Conservation (phyloP, 2,113 vertebrate genomes). For the Stigmatopora argus region DNA sequence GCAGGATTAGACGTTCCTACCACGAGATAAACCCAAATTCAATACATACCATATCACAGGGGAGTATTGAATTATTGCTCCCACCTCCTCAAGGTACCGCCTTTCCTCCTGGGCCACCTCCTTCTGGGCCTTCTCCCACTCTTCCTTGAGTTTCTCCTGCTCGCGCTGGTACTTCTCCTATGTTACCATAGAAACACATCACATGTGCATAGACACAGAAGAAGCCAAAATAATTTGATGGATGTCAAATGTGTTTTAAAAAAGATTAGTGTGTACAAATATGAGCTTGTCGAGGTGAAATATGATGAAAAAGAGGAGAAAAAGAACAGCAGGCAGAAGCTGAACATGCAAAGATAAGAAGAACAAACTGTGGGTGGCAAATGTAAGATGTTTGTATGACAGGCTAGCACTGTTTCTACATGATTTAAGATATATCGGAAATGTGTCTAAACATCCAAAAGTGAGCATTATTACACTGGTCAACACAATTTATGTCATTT, state of each 20-base stretch:
- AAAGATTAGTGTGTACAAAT: background rate
- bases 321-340: slow-evolving; percentile 28
- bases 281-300: slow-evolving; percentile 13
- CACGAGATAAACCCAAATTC: background rate
- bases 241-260: background rate
- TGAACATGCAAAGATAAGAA: slow-evolving; percentile 26
- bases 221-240: background rate
- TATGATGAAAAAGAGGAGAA: slow-evolving; percentile 22
- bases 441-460: too few species aligned
- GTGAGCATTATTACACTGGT: too few species aligned
- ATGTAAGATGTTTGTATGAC: too few species aligned
- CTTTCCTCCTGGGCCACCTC: slow-evolving; percentile 93
- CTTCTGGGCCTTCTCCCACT: slow-evolving; percentile 94
- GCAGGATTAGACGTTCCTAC: slow-evolving; percentile 90
- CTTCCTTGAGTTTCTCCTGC: slow-evolving; percentile 91
- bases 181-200: slow-evolving; percentile 57
- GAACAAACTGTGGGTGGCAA: too few species aligned
- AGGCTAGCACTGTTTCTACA: too few species aligned
- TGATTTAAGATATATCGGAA: too few species aligned
- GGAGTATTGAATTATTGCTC: slow-evolving; percentile 11
- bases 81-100: slow-evolving; percentile 93
- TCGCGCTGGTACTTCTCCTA: slow-evolving; percentile 91
- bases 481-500: too few species aligned
- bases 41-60: background rate
- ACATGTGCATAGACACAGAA: slow-evolving; percentile 32